Evolutionary conservation across 2,797 vertebrate species (phyloP), one percentile per base, ranked within the genome.

Genomic region (Chromobotia macracanthus): DNA sequence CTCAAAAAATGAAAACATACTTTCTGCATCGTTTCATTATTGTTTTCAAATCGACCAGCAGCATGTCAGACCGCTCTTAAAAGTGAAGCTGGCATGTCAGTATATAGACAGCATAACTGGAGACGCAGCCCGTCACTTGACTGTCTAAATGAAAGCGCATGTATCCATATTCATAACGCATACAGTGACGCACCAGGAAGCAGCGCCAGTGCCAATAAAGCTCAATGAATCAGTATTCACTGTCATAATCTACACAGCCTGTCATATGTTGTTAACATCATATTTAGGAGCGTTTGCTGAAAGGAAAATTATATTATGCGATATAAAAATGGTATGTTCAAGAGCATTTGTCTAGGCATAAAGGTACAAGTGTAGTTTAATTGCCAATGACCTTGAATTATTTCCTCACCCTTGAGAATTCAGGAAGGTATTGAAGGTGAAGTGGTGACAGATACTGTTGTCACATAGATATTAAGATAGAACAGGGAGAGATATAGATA

Each of bases 371-470:
- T 51, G 48, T 46, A 53, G 50, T 69, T 75, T 51, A 70, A 75
- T 80, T 81, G 65, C 48, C 68, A 55, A 44, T 88, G 90, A 92
- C 92, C 90, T 92, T 92, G 90, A 79, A 65, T 68, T 1, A 1
- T 73, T 55, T 23, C 50, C 75, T 81, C 74, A 67, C 75, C 82
- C 81, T 85, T 66, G 72, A 84, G 60, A 71, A 83, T 83, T 83
- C 82, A 85, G 72, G 74, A 80, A 84, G 81, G 90, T 88, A 84
- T 83, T 86, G 84, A 86, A 87, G 31, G 82, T 73, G 77, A 76
- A 55, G 86, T 87, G 92, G 87, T 91, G 93, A 94, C 91, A 94
- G 91, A 78, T 89, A 87, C 89, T 92, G 91, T 94, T 93, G 86
- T 88, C 91, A 83, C 84, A 85, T 89, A 83, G 87, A 89, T 85